Conservation (phyloP, 2,888 invertebrate species). For the Caenorhabditis doughertyi region DNA sequence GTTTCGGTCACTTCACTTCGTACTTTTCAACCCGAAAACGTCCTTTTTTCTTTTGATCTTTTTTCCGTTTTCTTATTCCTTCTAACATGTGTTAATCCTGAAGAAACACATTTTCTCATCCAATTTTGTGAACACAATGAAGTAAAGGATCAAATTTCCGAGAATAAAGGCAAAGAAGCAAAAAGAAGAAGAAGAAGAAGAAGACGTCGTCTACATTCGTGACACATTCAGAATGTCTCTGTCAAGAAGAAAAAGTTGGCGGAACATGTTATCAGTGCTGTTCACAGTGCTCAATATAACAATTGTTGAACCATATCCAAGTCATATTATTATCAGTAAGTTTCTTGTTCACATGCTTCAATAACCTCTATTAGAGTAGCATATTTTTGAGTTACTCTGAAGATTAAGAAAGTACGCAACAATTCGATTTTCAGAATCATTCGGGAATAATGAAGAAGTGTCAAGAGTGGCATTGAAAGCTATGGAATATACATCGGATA, state of each 20-base stretch:
- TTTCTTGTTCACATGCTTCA: conserved; percentile 5
- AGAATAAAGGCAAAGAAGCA: conserved; percentile 18
- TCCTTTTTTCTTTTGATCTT: conserved; percentile 12
- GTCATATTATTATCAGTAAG: conserved; percentile 68
- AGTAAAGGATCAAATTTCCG: conserved; percentile 31
- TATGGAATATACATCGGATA: conserved; percentile 71
- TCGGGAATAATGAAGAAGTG: conserved; percentile 76
- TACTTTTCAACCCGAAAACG: conserved; percentile 2
- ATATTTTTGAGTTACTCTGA: background rate
- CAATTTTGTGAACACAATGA: conserved; percentile 33
- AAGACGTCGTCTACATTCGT: conserved; percentile 13
- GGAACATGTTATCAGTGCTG: conserved; percentile 39
- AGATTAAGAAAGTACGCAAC: background rate
- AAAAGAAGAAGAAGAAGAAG: background rate
- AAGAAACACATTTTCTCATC: conserved; percentile 28
- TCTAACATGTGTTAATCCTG: conserved; percentile 21
- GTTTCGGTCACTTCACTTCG: conserved; percentile 32
- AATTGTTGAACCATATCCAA: conserved; percentile 59
- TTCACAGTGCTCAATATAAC: conserved; percentile 55
- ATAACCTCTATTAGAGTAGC: no score
- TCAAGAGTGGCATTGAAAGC: conserved; percentile 64
- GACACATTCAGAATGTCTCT: conserved; percentile 12
- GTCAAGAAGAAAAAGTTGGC: background rate
- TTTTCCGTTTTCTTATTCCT: background rate
- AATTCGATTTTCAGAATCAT: conserved; percentile 74